Evolutionary conservation across 2,797 vertebrate species (phyloP).

Genomic region (Stomatorhinus walkeri): DNA sequence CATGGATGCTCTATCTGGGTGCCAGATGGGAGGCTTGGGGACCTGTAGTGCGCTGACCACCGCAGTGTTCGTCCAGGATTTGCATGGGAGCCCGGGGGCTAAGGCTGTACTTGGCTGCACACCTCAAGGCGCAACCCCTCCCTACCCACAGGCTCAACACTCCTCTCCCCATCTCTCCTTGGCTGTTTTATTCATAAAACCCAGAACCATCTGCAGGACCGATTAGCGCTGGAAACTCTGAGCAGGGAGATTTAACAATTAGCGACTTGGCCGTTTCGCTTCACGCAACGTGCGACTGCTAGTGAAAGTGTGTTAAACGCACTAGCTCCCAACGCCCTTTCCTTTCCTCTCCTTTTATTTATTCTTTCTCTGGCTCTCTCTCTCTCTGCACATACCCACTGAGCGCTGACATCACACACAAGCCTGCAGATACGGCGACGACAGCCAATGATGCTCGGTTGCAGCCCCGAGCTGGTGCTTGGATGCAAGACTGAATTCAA

Average conservation of each 20-base stretch:
- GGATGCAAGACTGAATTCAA: conserved; percentile 30
- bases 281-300: not conserved
- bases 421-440: conserved; percentile 17
- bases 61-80: not conserved
- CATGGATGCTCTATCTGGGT: not conserved
- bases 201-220: conserved; percentile 38
- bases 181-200: conserved; percentile 29
- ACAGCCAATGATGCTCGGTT: conserved; percentile 22
- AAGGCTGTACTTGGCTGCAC: conserved; percentile 28
- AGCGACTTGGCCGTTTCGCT: fast-evolving
- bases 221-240: conserved; percentile 31
- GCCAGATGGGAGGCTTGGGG: not conserved
- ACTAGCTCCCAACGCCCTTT: not conserved
- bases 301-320: not conserved
- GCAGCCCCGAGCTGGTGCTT: conserved; percentile 25
- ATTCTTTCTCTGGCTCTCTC: not conserved
- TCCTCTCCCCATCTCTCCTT: not conserved
- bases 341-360: not conserved
- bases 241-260: not conserved
- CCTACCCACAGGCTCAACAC: not conserved
- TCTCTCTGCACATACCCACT: not conserved
- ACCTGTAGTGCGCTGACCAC: not conserved
- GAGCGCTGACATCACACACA: conserved; percentile 29
- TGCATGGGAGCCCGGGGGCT: not conserved
- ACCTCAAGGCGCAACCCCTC: conserved; percentile 22